These are phyloP conservation scores for Nothura maculosa DNA, from an alignment of 2,797 vertebrate genomes.

Conservation along the genomic window DNA sequence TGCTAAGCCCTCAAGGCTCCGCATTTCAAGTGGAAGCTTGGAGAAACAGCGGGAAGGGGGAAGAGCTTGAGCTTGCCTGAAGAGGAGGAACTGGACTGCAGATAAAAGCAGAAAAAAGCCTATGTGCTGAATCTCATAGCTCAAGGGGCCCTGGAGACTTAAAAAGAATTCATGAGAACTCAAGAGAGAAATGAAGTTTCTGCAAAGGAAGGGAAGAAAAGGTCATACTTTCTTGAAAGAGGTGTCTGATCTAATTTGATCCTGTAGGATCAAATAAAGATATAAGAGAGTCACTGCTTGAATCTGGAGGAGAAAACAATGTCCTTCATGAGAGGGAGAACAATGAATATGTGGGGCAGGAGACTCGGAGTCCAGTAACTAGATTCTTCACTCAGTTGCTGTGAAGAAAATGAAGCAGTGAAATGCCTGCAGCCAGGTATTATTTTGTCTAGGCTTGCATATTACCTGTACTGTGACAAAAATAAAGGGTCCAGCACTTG, in stretches of 20 bases:
- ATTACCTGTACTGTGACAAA: neutral
- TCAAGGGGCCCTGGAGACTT: neutral
- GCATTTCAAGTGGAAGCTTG: neutral
- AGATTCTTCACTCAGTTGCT: neutral
- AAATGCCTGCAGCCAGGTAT: neutral
- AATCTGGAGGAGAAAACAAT: neutral
- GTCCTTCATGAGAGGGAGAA: neutral
- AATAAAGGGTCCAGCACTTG: neutral
- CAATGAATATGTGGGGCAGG: neutral
- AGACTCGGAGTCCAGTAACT: neutral
- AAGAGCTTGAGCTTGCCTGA: neutral
- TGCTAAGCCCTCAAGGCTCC: neutral
- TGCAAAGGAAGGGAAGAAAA: neutral
- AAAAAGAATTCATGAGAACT: neutral
- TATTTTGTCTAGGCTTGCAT: neutral
- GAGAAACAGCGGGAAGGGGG: neutral
- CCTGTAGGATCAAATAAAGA: neutral
- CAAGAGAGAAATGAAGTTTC: neutral
- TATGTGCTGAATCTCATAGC: neutral
- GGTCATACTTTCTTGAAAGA: neutral
- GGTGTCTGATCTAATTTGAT: neutral
- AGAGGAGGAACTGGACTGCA: neutral
- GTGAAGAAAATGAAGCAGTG: neutral
- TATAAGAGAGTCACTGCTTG: neutral
- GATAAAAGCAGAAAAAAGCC: slow-evolving; percentile 37